Evolutionary conservation across 2,797 vertebrate genomes (phyloP), one percentile per base, ranked within the genome.

Genomic region (Gobio occitaniae): DNA sequence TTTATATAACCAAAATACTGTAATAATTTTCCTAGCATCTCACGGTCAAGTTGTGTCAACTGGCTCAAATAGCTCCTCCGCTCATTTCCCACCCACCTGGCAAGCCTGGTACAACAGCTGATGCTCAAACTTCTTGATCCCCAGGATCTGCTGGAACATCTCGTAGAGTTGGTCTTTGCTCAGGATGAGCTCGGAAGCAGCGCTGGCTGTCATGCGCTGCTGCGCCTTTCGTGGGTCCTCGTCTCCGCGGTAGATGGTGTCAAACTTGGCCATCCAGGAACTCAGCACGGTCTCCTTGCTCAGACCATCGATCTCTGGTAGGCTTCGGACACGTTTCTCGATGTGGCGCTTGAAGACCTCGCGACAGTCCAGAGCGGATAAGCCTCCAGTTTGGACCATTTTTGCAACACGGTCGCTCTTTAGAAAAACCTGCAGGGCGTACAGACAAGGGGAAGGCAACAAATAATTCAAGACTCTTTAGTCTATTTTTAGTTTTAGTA

Each of bases 311-410:
- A 99, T 99, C 90, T 99, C 98, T 0, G 98, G 98, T 63, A 99
- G 95, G 93, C 98, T 99, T 75, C 98, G 97, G 17, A 99, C 98
- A 0, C 98, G 95, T 90, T 99, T 99, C 94, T 99, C 98, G 0
- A 99, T 99, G 94, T 99, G 98, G 85, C 99, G 97, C 95, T 99
- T 99, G 94, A 99, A 99, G 87, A 99, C 98, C 90, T 99, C 98
- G 32, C 98, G 95, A 56, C 97, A 99, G 90, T 99, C 98, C 0
- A 95, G 96, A 0, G 98, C 97, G 0, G 98, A 99, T 93, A 98
- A 99, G 52, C 98, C 98, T 0, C 98, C 98, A 0, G 97, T 99
- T 94, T 99, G 98, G 83, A 99, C 98, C 98, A 99, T 99, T 90
- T 97, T 97, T 56, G 98, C 97, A 78, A 99, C 98, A 0, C 98